Evolutionary conservation across 2,888 invertebrate species (phyloP).

Genomic region (Iphiclides podalirius): DNA sequence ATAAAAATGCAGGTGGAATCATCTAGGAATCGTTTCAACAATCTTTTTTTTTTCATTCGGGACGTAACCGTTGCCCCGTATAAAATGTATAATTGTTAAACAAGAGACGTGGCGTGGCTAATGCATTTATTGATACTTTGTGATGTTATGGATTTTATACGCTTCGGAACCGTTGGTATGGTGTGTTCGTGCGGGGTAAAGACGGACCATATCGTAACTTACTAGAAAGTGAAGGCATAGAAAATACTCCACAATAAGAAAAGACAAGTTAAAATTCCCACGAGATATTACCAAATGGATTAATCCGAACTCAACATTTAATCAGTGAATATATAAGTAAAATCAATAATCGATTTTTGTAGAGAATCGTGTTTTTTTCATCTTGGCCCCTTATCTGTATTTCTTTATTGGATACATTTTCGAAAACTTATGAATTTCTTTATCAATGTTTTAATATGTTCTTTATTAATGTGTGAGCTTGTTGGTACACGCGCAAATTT

Average conservation of each 20-base stretch:
- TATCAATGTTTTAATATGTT: no score
- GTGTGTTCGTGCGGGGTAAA: constrained; percentile 3
- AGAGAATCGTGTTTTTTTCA: no score
- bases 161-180: constrained; percentile 16
- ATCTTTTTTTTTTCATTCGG: constrained; percentile 13
- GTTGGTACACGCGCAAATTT: no score
- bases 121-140: constrained; percentile 34
- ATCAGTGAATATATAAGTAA: no score
- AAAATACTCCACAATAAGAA: background rate
- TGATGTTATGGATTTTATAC: constrained; percentile 22
- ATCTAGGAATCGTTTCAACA: constrained; percentile 13
- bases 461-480: no score
- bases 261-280: background rate
- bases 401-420: no score
- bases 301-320: no score
- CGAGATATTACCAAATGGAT: no score
- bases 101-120: constrained; percentile 32
- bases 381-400: no score
- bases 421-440: no score
- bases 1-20: constrained; percentile 7
- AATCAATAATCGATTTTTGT: no score
- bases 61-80: constrained; percentile 28
- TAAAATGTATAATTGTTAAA: constrained; percentile 39
- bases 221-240: background rate
- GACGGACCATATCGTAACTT: background rate